Percentiles rank a stretch among this genome's conserved stretches.
phyloP scores from a whole-genome alignment of 2,888 invertebrate genomes.

The Dicycla oo region DNA sequence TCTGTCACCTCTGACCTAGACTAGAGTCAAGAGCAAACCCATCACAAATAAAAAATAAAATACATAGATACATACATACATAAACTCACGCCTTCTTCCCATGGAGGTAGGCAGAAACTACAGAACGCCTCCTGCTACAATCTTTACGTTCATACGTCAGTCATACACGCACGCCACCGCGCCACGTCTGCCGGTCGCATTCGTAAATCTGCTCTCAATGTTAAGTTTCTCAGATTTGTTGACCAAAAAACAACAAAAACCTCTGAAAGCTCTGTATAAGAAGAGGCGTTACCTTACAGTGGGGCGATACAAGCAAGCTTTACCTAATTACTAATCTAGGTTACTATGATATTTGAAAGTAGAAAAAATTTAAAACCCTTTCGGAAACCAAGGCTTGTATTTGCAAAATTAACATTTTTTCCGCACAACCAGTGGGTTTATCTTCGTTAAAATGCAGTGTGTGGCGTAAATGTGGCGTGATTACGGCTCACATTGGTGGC shows the following conservation, averaged over 20 bases:
- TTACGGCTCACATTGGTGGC: slow-evolving; percentile 56
- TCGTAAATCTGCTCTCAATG: not conserved
- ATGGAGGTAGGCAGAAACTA: no score
- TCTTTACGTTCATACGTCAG: no score
- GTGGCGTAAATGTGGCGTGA: slow-evolving; percentile 57
- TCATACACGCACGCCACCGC: no score
- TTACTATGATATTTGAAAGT: not conserved
- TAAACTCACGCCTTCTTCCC: no score
- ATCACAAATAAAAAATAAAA: no score
- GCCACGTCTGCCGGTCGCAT: no score
- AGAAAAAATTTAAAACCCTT: not conserved
- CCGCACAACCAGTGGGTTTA: slow-evolving; percentile 31
- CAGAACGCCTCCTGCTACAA: no score
- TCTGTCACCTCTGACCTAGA: no score
- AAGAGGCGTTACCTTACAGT: not conserved
- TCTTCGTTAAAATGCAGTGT: slow-evolving; percentile 52
- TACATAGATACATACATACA: no score
- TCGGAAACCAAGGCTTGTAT: not conserved
- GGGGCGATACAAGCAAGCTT: not conserved
- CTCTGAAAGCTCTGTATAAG: no score
- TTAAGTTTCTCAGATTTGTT: not conserved
- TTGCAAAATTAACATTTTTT: slow-evolving; percentile 16
- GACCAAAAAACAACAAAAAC: no score
- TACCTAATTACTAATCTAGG: not conserved
- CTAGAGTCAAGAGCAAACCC: no score